Conservation (phyloP, 2,888 invertebrate genomes). For the Diachrysia chrysitis region DNA sequence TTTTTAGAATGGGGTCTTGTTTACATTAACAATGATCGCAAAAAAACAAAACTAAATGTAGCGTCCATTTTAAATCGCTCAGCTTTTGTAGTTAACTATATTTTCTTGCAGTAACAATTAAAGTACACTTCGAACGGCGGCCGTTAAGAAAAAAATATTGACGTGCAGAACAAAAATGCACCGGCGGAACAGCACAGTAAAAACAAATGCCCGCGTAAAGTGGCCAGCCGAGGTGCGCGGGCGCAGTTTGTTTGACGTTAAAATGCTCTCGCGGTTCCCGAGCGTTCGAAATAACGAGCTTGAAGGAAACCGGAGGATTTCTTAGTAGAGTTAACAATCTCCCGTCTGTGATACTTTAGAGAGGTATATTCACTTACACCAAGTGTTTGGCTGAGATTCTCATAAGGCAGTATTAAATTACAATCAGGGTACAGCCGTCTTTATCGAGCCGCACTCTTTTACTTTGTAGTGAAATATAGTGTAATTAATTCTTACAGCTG, state of each 20-base stretch:
- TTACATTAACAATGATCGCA: not conserved
- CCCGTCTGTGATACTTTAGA: conserved; percentile 56
- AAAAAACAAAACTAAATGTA: conserved; percentile 13
- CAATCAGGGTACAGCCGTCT: conserved; percentile 48
- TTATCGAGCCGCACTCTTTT: conserved; percentile 31
- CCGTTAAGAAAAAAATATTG: conserved; percentile 57
- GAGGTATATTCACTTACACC: conserved; percentile 55
- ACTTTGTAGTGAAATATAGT: conserved; percentile 44
- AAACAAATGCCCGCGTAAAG: conserved; percentile 70
- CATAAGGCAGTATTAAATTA: conserved; percentile 55
- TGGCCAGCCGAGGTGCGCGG: conserved; percentile 59
- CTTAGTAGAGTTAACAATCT: conserved; percentile 69
- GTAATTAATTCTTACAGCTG: conserved; percentile 25
- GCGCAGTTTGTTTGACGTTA: conserved; percentile 66
- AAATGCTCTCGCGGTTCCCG: conserved; percentile 60
- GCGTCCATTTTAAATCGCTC: conserved; percentile 16
- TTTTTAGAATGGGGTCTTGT: not conserved
- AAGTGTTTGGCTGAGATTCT: conserved; percentile 40
- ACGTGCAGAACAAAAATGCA: conserved; percentile 54
- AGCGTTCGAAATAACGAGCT: conserved; percentile 69
- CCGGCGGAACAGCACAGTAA: conserved; percentile 61
- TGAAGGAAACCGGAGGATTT: conserved; percentile 61
- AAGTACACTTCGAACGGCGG: conserved; percentile 45
- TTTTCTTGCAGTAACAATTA: conserved; percentile 53
- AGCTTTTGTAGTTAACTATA: conserved; percentile 25